A percentile compares a stretch with the other conserved stretches of the same genome.
Evolutionary conservation across 1,140 invertebrate species (phyloP).

Genomic region (Drosophila tristis): DNA sequence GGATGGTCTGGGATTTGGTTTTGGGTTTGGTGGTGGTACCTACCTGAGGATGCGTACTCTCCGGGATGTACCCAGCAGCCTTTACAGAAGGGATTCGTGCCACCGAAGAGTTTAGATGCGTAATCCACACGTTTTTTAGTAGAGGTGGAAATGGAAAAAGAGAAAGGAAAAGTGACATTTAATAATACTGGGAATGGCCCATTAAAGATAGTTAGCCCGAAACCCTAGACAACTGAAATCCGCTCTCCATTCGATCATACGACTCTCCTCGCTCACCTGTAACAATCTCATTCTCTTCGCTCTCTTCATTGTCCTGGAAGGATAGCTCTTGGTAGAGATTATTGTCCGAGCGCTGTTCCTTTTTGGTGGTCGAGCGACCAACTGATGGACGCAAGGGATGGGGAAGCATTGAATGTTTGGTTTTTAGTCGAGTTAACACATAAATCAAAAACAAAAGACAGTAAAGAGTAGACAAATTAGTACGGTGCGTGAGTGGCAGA

Average conservation of each 20-base stretch:
- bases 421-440: slow-evolving; percentile 72
- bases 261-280: slow-evolving; percentile 87
- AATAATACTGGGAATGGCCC: no score
- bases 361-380: slow-evolving; percentile 91
- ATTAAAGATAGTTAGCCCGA: no score
- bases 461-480: slow-evolving; percentile 49
- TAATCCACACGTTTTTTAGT: slow-evolving; percentile 1
- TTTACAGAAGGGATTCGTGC: slow-evolving; percentile 80
- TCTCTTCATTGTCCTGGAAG: slow-evolving; percentile 94
- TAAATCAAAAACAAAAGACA: slow-evolving; percentile 63
- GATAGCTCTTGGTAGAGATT: slow-evolving; percentile 96
- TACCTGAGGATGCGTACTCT: slow-evolving; percentile 99
- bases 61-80: slow-evolving; percentile 99
- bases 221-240: no score
- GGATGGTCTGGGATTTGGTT: slow-evolving; percentile 32
- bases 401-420: slow-evolving; percentile 85
- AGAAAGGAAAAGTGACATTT: no score
- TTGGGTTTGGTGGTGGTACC: slow-evolving; percentile 84
- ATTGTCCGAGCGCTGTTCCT: slow-evolving; percentile 94
- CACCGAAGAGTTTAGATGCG: neutral
- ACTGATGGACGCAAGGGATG: slow-evolving; percentile 51
- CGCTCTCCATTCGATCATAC: no score
- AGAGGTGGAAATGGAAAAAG: no score
- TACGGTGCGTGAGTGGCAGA: slow-evolving; percentile 47
- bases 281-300: slow-evolving; percentile 94